Base-by-base conservation (phyloP, 2,113 vertebrate species). In the Clarias macrocephalus region DNA sequence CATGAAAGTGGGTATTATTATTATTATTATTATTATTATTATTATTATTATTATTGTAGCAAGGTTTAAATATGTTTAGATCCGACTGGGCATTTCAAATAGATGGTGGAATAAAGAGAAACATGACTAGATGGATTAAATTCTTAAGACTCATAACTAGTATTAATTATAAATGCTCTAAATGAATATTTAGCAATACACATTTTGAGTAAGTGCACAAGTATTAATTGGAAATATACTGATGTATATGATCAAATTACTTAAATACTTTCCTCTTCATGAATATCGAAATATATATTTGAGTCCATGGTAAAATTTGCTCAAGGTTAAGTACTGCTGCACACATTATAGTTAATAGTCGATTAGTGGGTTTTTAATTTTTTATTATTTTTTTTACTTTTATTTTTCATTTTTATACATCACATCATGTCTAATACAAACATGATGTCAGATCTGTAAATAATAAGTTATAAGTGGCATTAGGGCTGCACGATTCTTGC, bases 401-500 rank as follows among this genome's bases (percentile, higher is more conserved):
- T 84, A 16, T n/a, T 13, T 52, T 42, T 48, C 25, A 77, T 83
- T 82, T 83, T 68, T 12, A 73, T 33, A 59, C 68, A 82, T 12
- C 19, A 60, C 13, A 21, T 82, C 33, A 80, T 84, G 62, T 86
- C 19, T 85, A 65, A 54, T 77, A 57, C 5, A 75, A 19, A 21
- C 11, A 21, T 86, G 48, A 48, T 88, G 60, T 37, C 75, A 85
- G 54, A 68, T 66, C 73, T 85, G 18, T 42, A 75, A 66, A 85
- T 1, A 59, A 85, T 56, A 85, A 33, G 9, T 23, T 84, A 60
- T 73, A 52, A 83, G 59, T 90, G 85, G 85, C 48, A 48, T 48
- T 48, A 48, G 48, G 48, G 48, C 48, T 48, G 48, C 48, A 48
- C 48, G 48, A 48, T 48, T 48, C 48, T 7, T 48, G 6, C 42